Conservation (phyloP, 2,113 vertebrate species). For the Oreochromis aureus region DNA sequence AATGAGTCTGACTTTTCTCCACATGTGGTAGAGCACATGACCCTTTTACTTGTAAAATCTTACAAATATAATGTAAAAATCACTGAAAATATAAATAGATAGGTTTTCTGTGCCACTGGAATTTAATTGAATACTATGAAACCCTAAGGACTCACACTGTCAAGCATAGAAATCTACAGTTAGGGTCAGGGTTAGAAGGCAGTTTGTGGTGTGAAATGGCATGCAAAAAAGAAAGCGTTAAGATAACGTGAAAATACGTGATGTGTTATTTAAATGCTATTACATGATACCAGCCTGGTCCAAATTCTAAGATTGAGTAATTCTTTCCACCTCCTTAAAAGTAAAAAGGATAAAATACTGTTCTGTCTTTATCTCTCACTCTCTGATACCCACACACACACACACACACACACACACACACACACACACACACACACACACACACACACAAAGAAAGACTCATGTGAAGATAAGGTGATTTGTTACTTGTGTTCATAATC, state of each 20-base stretch:
- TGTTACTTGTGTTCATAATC: constrained; percentile 27
- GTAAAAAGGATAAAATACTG: background rate
- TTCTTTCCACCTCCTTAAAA: background rate
- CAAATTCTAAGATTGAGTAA: background rate
- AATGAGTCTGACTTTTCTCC: background rate
- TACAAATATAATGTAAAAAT: background rate
- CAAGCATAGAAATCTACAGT: background rate
- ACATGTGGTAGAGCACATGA: background rate
- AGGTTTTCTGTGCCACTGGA: background rate
- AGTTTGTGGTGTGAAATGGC: background rate
- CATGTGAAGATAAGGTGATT: constrained; percentile 41
- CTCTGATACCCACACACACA: background rate
- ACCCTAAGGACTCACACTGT: background rate
- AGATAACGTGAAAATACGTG: background rate
- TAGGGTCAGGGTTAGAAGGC: background rate
- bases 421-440: background rate
- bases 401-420: background rate
- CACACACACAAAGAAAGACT: background rate
- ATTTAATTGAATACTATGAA: background rate
- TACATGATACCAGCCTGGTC: background rate
- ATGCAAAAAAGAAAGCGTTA: background rate
- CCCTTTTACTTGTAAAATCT: background rate
- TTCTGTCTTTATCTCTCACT: background rate
- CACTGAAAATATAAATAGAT: background rate
- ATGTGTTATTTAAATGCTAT: background rate